Base-by-base conservation (phyloP, 2,888 invertebrate species). In the Orchesellides sinensis region DNA sequence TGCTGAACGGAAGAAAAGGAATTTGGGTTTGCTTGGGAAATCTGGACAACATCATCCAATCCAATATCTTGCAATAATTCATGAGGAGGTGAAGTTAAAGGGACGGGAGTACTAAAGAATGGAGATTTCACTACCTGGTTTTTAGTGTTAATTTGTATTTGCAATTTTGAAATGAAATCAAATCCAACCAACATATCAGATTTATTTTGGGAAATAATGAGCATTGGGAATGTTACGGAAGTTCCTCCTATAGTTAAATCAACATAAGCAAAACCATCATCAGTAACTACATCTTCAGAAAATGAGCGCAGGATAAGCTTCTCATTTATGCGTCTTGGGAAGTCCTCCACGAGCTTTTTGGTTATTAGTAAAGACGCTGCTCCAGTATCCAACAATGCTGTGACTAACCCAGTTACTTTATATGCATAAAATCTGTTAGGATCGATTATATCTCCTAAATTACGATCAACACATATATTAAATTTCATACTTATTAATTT, bases 201-300 rank as follows among this genome's bases (percentile, higher is more conserved):
- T 17, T 27, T 1, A 21, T 19, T 52, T 17, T 49, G 6, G 0
- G 19, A 1, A 0, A 65, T 23, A 10, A 65, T 10, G 6, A 65
- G 2, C 65, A 65, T 65, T 2, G 65, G 65, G 45, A 14, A 65
- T 5, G 40, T 40, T 10, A 65, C 21, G 2, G 19, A 4, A 29
- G 3, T 4, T 10, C 10, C 61, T 5, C 10, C 21, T 2, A 65
- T 6, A 2, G 2, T 12, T 2, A 65, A 40, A 5, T 35, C 45
- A 45, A 65, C 25, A 1, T 40, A 14, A 6, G 65, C 65, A 65
- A 65, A 40, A 19, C 65, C 65, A 4, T 45, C 40, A 40, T 65
- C 65, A 6, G 17, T 1, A 23, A 65, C 2, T 35, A 17, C 12
- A 29, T 45, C 4, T 8, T 45, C 14, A n/a, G n/a, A n/a, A 21